phyloP scores from a whole-genome alignment of 2,888 invertebrate species.

The Mythimna ferrago region DNA sequence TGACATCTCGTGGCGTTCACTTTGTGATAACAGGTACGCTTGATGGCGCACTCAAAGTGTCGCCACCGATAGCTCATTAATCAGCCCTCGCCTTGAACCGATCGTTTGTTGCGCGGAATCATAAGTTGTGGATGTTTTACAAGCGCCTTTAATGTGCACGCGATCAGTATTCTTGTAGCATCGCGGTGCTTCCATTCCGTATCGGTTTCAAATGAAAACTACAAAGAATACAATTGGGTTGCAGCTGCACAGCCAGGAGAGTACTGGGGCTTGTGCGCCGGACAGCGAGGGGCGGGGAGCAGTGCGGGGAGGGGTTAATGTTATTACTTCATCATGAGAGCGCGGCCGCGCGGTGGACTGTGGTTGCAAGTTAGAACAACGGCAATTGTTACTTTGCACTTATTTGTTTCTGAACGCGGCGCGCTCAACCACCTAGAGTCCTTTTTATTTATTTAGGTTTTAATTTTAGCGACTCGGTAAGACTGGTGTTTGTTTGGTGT shows the following conservation, averaged over 20 bases:
- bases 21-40: background rate
- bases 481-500: no score
- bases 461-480: background rate
- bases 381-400: slow-evolving; percentile 27
- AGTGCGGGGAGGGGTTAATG: slow-evolving; percentile 9
- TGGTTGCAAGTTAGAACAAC: slow-evolving; percentile 32
- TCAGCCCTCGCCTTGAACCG: slow-evolving; percentile 7
- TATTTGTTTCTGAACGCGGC: slow-evolving; percentile 14
- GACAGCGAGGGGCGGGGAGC: background rate
- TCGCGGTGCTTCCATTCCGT: slow-evolving; percentile 17
- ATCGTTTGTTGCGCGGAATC: background rate
- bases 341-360: slow-evolving; percentile 9
- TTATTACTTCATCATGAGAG: slow-evolving; percentile 39
- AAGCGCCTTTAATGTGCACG: slow-evolving; percentile 10
- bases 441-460: slow-evolving; percentile 5
- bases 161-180: slow-evolving; percentile 35
- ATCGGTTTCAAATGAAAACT: slow-evolving; percentile 40
- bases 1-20: background rate
- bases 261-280: background rate
- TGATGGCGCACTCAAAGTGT: background rate
- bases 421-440: background rate
- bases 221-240: slow-evolving; percentile 40
- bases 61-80: slow-evolving; percentile 8
- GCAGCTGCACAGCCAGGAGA: slow-evolving; percentile 21
- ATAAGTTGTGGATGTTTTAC: background rate